phyloP scores from a whole-genome alignment of 1,140 invertebrate species.

The Apis cerana region DNA sequence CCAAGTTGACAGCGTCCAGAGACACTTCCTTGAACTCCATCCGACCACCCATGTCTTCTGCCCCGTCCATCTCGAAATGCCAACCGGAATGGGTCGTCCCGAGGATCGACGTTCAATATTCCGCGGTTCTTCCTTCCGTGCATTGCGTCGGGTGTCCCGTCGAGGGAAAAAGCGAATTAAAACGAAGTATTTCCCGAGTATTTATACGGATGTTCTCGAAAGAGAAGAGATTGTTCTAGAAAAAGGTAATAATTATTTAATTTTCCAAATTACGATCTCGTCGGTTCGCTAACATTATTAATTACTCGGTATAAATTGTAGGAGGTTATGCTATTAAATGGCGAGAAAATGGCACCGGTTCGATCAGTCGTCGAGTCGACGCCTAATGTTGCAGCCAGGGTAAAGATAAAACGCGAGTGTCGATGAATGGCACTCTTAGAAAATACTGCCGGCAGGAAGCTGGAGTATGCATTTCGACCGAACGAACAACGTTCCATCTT shows the following conservation, averaged over 20 bases:
- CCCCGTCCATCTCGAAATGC: not conserved
- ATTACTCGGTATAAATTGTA: too few relatives aligned
- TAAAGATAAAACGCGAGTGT: not conserved
- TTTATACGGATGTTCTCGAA: not conserved
- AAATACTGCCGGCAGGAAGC: not conserved
- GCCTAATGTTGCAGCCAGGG: not conserved
- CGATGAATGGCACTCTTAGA: slow-evolving; percentile 5
- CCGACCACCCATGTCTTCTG: slow-evolving; percentile 47
- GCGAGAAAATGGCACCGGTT: not conserved
- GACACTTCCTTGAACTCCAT: slow-evolving; percentile 52
- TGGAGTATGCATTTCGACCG: not conserved
- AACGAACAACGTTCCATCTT: not conserved
- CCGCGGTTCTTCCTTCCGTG: not conserved
- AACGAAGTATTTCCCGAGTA: not conserved
- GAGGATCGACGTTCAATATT: slow-evolving; percentile 6
- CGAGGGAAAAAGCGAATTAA: not conserved
- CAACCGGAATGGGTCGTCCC: not conserved
- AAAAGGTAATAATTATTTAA: too few relatives aligned
- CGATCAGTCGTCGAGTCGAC: not conserved
- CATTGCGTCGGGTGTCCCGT: too few relatives aligned
- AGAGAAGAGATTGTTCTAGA: not conserved
- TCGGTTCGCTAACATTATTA: too few relatives aligned
- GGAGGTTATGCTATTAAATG: not conserved
- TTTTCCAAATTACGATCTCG: too few relatives aligned
- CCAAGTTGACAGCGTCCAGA: slow-evolving; percentile 58